Conservation (phyloP, 1,140 invertebrate species). For the Eumeta japonica region DNA sequence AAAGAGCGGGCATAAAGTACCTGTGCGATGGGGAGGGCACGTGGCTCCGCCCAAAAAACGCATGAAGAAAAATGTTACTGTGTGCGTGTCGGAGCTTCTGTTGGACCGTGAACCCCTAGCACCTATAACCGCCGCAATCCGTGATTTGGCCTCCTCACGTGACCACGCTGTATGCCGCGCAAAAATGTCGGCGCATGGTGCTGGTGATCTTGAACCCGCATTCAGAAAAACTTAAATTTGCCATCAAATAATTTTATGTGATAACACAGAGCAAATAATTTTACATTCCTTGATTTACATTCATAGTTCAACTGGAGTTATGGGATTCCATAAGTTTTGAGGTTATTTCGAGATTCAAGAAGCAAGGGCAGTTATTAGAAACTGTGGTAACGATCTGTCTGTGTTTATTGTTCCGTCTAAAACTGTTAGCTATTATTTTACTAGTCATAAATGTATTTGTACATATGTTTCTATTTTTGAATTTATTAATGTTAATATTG, state of each 20-base stretch:
- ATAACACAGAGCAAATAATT: no score
- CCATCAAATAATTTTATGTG: no score
- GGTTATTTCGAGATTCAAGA: conserved; percentile 18
- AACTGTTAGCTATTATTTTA: conserved; percentile 37
- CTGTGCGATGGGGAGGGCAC: conserved; percentile 38
- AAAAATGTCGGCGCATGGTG: conserved; percentile 42
- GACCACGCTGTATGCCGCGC: conserved; percentile 27
- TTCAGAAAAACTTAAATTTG: conserved; percentile 45
- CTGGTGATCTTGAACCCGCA: conserved; percentile 40
- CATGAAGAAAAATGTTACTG: conserved; percentile 32
- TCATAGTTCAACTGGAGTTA: no score
- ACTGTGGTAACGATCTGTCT: conserved; percentile 33
- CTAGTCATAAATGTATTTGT: conserved; percentile 51
- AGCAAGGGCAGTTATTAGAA: no score
- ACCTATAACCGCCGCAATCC: conserved; percentile 22
- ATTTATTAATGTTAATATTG: conserved; percentile 31
- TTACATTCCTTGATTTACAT: no score
- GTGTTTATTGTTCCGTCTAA: conserved; percentile 13
- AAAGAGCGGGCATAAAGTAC: conserved; percentile 26
- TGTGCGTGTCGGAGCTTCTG: conserved; percentile 41
- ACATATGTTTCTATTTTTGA: conserved; percentile 45
- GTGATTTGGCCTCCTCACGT: conserved; percentile 34
- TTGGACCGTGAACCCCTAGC: conserved; percentile 43
- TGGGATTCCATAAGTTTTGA: no score
- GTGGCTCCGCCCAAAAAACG: conserved; percentile 42